Evolutionary conservation across 2,113 vertebrate genomes (phyloP), one percentile per base, ranked within the genome.

Genomic region (Chaetodon auriga): DNA sequence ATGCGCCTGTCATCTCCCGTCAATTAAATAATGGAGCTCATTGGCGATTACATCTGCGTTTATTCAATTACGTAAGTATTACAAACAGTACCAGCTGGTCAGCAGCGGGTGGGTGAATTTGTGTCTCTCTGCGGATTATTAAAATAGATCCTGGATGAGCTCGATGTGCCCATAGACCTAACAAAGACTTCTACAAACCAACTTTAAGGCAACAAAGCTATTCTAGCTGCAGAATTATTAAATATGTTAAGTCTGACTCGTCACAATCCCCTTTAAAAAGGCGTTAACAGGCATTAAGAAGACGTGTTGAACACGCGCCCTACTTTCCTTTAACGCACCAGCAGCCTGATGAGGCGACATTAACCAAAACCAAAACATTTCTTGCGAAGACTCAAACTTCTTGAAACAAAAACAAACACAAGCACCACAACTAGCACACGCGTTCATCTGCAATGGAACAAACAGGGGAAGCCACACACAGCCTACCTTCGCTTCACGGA

Each of bases 1-100:
- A 65, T 92, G 87, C 91, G 61, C 72, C 54, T 51, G 36, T 65
- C 78, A 53, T 53, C 92, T 93, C 93, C 91, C 91, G 79, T 61
- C 86, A 78, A 87, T 90, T 90, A 87, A 89, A 89, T 80, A 87
- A 43, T 65, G 25, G 36, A 69, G 38, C 71, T 68, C 45, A 64
- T 66, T 55, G 51, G 13, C n/a, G 48, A 82, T 84, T 78, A 80
- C 86, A 88, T 87, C 87, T 90, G 95, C 91, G 86, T 75, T 65
- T 86, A 96, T 57, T 61, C 57, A 5, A 94, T 96, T 94, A 95
- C 95, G 95, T 96, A 95, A 96, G 95, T 91, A 93, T 92, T 92
- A 91, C 15, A 51, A 35, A 51, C 60, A 54, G 16, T 3, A 48
- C 19, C 55, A 51, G 63, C 63, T 57, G 82, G 79, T 21, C 1